Evolutionary conservation across 1,140 invertebrate species (phyloP).

Genomic region (Acromyrmex charruanus): DNA sequence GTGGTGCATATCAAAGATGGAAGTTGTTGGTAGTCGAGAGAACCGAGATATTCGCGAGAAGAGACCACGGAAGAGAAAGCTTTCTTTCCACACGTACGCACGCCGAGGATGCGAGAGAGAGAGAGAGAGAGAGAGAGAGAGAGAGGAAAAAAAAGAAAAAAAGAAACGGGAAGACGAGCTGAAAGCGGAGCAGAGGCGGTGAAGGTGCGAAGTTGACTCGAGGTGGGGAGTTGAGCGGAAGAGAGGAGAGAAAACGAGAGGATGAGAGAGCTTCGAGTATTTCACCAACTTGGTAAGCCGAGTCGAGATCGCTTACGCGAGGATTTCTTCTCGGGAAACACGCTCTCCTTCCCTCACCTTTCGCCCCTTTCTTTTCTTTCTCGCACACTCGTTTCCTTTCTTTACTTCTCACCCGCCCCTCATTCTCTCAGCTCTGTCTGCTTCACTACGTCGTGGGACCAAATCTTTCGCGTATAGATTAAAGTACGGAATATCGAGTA

Average conservation of each 20-base stretch:
- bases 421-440: background rate
- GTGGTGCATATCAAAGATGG: conserved; percentile 31
- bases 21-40: conserved; percentile 41
- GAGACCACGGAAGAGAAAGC: conserved; percentile 54
- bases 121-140: background rate
- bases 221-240: conserved; percentile 54
- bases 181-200: conserved; percentile 24
- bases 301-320: conserved; percentile 79
- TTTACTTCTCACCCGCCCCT: background rate
- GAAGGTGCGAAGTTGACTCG: conserved; percentile 65
- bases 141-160: background rate
- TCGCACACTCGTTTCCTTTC: conserved; percentile 4
- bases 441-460: conserved; percentile 61
- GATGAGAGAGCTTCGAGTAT: conserved; percentile 77
- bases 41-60: conserved; percentile 41
- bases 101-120: conserved; percentile 51
- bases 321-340: conserved; percentile 75
- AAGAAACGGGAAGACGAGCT: conserved; percentile 38
- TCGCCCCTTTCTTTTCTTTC: conserved; percentile 20
- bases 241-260: conserved; percentile 56
- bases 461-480: conserved; percentile 76
- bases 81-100: conserved; percentile 71
- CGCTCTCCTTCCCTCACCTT: conserved; percentile 37
- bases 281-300: conserved; percentile 82
- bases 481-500: conserved; percentile 63